These are phyloP conservation scores for Spialia ferax DNA, from an alignment of 2,888 invertebrate genomes.

Conservation along the genomic window DNA sequence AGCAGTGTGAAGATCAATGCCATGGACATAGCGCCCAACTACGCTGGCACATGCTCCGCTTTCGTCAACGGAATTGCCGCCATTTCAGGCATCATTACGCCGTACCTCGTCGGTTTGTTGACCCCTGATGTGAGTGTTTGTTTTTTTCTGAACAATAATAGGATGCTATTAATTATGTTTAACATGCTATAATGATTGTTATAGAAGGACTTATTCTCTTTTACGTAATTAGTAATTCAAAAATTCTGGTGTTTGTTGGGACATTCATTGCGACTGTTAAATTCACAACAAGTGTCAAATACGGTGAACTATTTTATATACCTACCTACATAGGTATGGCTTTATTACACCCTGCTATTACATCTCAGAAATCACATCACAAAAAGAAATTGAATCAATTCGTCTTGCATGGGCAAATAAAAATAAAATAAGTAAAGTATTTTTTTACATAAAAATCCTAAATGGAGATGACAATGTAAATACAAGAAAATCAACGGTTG, in stretches of 20 bases:
- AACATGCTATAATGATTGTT: too few species aligned
- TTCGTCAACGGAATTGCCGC: constrained; percentile 88
- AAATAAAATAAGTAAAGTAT: neutral
- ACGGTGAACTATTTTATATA: too few species aligned
- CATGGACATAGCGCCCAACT: constrained; percentile 88
- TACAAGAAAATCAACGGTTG: constrained; percentile 11
- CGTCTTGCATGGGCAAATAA: neutral
- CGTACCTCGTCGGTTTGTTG: constrained; percentile 86
- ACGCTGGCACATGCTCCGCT: constrained; percentile 88
- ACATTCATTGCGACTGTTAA: too few species aligned
- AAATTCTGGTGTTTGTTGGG: too few species aligned
- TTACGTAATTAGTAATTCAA: too few species aligned
- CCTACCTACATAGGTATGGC: too few species aligned
- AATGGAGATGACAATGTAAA: neutral
- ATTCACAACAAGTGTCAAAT: too few species aligned
- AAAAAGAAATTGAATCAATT: neutral
- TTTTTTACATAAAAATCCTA: constrained; percentile 6
- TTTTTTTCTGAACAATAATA: neutral
- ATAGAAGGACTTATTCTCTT: too few species aligned
- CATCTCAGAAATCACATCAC: neutral
- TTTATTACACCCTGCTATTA: neutral
- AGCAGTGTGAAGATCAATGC: constrained; percentile 89
- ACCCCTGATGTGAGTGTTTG: constrained; percentile 86
- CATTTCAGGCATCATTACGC: constrained; percentile 87
- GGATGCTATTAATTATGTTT: too few species aligned